phyloP scores from a whole-genome alignment of 2,113 vertebrate species.

The Atherinomorus stipes region DNA sequence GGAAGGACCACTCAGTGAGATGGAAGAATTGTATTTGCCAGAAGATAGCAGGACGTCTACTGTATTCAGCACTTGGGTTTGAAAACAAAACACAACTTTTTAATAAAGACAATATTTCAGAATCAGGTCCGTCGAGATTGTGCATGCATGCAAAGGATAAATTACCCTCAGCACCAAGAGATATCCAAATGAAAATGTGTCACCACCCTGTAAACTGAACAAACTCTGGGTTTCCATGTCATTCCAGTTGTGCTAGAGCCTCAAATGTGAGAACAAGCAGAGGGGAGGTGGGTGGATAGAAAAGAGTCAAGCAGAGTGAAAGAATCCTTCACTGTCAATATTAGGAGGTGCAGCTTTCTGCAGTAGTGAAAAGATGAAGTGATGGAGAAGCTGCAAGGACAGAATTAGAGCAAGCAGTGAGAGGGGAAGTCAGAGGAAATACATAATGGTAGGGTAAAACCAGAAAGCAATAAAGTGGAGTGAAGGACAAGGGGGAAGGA shows the following conservation, averaged over 20 bases:
- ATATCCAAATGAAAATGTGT: slow-evolving; percentile 27
- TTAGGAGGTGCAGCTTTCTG: slow-evolving; percentile 47
- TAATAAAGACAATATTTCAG: neutral
- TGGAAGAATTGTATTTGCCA: slow-evolving; percentile 39
- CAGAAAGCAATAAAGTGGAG: slow-evolving; percentile 63
- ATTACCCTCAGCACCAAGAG: neutral
- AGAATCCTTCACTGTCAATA: slow-evolving; percentile 71
- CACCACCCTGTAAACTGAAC: slow-evolving; percentile 24
- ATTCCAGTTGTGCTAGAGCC: slow-evolving; percentile 46
- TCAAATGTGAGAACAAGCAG: slow-evolving; percentile 37
- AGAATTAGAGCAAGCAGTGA: slow-evolving; percentile 62
- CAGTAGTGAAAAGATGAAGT: slow-evolving; percentile 30
- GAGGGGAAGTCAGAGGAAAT: slow-evolving; percentile 56
- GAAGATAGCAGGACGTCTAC: neutral
- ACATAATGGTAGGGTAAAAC: slow-evolving; percentile 65
- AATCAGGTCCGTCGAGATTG: slow-evolving; percentile 8
- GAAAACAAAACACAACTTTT: slow-evolving; percentile 30
- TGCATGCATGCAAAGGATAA: slow-evolving; percentile 12
- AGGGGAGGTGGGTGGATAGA: slow-evolving; percentile 28
- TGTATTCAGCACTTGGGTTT: slow-evolving; percentile 6
- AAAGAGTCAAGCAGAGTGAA: slow-evolving; percentile 60
- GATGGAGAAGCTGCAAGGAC: slow-evolving; percentile 50
- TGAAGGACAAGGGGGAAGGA: slow-evolving; percentile 60
- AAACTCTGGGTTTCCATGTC: slow-evolving; percentile 43
- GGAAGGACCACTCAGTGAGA: slow-evolving; percentile 31